Evolutionary conservation across 2,113 vertebrate species (phyloP).

Genomic region (Zapornia atra): DNA sequence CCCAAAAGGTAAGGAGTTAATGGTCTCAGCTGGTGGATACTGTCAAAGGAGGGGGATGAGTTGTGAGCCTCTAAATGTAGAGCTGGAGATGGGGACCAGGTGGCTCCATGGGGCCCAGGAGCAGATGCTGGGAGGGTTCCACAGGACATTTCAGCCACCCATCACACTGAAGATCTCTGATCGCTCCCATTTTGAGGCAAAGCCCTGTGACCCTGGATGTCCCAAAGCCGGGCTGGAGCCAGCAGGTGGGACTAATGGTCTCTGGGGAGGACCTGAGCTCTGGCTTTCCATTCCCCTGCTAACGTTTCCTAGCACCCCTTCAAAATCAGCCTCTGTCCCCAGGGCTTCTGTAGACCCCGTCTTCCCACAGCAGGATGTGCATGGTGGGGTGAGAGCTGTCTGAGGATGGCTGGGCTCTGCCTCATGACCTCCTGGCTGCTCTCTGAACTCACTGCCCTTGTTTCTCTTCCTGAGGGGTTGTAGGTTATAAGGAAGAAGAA

Average conservation of each 20-base stretch:
- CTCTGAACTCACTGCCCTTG: neutral
- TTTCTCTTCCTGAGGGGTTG: conserved; percentile 68
- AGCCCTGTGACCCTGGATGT: neutral
- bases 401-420: neutral
- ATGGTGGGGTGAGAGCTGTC: neutral
- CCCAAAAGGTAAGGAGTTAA: conserved; percentile 88
- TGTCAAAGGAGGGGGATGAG: neutral
- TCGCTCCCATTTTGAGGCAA: neutral
- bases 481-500: conserved; percentile 97
- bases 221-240: neutral
- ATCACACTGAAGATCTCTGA: neutral
- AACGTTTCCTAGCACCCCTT: neutral
- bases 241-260: neutral
- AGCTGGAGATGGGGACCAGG: neutral
- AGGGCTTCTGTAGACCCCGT: neutral
- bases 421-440: neutral
- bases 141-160: neutral
- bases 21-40: neutral
- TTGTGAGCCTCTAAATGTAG: neutral
- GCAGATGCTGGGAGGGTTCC: neutral
- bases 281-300: neutral
- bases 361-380: neutral
- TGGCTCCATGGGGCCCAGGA: neutral
- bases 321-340: neutral
- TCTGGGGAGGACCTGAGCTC: neutral